Evolutionary conservation across 2,797 vertebrate species (phyloP).

Genomic region (Catostomus latipinnis): DNA sequence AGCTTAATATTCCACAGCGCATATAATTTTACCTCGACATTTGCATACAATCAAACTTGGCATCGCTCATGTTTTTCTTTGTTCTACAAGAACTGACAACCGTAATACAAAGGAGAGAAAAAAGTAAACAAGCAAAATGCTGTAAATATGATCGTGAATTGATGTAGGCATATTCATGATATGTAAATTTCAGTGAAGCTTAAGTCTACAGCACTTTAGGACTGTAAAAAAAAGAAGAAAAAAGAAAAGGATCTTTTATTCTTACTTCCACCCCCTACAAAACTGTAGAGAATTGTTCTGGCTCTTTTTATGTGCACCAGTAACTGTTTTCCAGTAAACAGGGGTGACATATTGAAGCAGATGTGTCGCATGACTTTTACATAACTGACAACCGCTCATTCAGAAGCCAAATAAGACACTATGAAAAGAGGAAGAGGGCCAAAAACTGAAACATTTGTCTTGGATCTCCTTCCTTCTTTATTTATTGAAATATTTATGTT

Average conservation of each 20-base stretch:
- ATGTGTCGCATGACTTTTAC: slow-evolving; percentile 54
- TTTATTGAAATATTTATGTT: slow-evolving; percentile 70
- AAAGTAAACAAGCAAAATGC: slow-evolving; percentile 78
- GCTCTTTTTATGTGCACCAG: slow-evolving; percentile 56
- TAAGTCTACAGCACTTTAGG: slow-evolving; percentile 60
- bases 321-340: slow-evolving; percentile 49
- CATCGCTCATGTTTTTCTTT: slow-evolving; percentile 53
- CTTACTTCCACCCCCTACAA: slow-evolving; percentile 33
- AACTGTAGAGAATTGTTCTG: slow-evolving; percentile 61
- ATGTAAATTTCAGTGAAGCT: slow-evolving; percentile 71
- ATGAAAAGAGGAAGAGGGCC: slow-evolving; percentile 50
- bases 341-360: slow-evolving; percentile 55
- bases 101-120: slow-evolving; percentile 73
- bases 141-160: slow-evolving; percentile 64
- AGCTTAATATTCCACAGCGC: slow-evolving; percentile 26
- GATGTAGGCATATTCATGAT: slow-evolving; percentile 58
- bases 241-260: slow-evolving; percentile 37
- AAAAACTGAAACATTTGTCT: slow-evolving; percentile 64
- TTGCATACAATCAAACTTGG: slow-evolving; percentile 73
- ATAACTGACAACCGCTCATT: slow-evolving; percentile 53
- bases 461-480: slow-evolving; percentile 65
- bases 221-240: slow-evolving; percentile 41
- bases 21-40: slow-evolving; percentile 54
- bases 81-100: slow-evolving; percentile 75
- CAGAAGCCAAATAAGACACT: slow-evolving; percentile 48